These are phyloP conservation scores for Epinotia bilunana DNA, from an alignment of 2,888 invertebrate species.

Conservation along the genomic window DNA sequence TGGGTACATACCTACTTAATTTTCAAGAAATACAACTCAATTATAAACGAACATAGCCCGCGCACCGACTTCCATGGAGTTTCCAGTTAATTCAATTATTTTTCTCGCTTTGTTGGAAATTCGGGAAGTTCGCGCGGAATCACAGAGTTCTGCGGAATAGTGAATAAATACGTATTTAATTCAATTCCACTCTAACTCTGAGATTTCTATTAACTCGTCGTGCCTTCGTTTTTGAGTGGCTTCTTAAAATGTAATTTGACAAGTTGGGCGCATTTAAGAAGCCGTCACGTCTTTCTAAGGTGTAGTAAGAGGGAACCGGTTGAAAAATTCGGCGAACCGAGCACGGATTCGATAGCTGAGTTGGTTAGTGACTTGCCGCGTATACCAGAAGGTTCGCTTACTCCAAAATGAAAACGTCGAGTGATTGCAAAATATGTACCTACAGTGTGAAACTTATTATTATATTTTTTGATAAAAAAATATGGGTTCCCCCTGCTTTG, in stretches of 20 bases:
- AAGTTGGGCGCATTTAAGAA: not conserved
- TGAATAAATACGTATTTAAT: conserved; percentile 44
- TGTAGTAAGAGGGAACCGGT: too few species aligned
- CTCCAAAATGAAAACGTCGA: too few species aligned
- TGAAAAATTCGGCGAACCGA: too few species aligned
- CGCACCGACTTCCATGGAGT: conserved; percentile 38
- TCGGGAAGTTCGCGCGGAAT: conserved; percentile 39
- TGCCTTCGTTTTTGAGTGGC: conserved; percentile 15
- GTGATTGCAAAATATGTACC: too few species aligned
- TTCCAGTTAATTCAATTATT: conserved; percentile 41
- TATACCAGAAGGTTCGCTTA: too few species aligned
- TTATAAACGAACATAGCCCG: conserved; percentile 28
- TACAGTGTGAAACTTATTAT: too few species aligned
- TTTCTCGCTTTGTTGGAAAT: conserved; percentile 43
- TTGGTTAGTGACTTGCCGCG: too few species aligned
- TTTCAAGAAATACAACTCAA: conserved; percentile 29
- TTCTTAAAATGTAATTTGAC: not conserved
- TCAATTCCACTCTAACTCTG: conserved; percentile 32
- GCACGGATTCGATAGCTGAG: too few species aligned
- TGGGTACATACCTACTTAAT: not conserved
- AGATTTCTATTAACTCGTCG: conserved; percentile 25
- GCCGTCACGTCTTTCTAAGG: too few species aligned
- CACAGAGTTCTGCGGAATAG: conserved; percentile 41
- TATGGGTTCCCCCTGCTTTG: too few species aligned
- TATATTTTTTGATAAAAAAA: too few species aligned